Conservation (phyloP, 2,797 vertebrate species). For the Microcaecilia unicolor region DNA sequence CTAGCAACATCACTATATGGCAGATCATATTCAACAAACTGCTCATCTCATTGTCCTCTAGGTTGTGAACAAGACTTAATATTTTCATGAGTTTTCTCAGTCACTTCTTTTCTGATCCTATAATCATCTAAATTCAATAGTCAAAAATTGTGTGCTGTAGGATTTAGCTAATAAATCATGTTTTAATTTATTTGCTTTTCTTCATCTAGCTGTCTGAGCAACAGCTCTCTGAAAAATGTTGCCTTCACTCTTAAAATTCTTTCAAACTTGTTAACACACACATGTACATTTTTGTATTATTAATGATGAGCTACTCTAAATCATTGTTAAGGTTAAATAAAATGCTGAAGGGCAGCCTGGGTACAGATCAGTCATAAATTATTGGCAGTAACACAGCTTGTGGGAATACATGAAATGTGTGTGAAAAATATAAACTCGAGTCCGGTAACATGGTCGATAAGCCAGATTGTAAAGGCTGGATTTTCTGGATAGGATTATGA, state of each 20-base stretch:
- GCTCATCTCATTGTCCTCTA: too few species aligned
- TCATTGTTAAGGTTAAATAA: constrained; percentile 81
- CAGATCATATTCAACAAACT: too few species aligned
- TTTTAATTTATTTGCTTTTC: constrained; percentile 19
- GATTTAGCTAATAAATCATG: constrained; percentile 15
- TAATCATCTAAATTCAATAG: not conserved
- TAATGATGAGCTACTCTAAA: constrained; percentile 71
- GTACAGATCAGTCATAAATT: constrained; percentile 89
- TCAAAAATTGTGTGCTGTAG: constrained; percentile 18
- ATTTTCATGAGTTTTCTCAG: too few species aligned
- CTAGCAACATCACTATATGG: too few species aligned
- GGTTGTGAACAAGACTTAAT: too few species aligned
- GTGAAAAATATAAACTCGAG: constrained; percentile 61
- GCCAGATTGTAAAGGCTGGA: constrained; percentile 34
- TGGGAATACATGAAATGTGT: constrained; percentile 66
- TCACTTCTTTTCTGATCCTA: too few species aligned
- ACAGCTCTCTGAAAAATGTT: constrained; percentile 21
- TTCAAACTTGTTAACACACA: constrained; percentile 82
- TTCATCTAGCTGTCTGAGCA: constrained; percentile 17
- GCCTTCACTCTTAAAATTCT: constrained; percentile 43
- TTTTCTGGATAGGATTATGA: constrained; percentile 33
- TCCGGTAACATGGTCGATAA: constrained; percentile 43
- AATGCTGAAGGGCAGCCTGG: constrained; percentile 83
- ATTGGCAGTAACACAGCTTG: constrained; percentile 77
- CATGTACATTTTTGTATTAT: constrained; percentile 80